phyloP scores from a whole-genome alignment of 2,888 invertebrate genomes.

The Nemoura dubitans region DNA sequence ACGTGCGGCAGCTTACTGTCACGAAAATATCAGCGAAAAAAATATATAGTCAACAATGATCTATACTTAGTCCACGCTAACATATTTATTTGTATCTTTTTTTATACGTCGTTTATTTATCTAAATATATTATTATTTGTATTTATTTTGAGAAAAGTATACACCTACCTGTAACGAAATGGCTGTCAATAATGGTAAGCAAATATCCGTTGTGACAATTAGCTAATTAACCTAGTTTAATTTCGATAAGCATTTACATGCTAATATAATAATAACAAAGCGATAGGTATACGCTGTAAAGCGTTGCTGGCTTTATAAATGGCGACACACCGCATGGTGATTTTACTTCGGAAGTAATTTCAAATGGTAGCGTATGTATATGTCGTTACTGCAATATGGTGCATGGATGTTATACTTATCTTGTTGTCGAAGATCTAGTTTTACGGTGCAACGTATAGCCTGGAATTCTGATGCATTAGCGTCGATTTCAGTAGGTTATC shows the following conservation, averaged over 20 bases:
- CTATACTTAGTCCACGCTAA: neutral
- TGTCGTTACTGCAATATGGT: neutral
- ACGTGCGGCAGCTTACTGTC: neutral
- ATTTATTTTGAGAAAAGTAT: neutral
- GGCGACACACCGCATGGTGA: no score
- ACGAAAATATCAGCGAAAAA: neutral
- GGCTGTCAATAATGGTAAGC: neutral
- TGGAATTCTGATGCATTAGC: neutral
- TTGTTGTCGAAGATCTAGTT: no score
- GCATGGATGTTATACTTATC: neutral
- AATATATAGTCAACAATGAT: neutral
- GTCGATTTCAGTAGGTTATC: neutral
- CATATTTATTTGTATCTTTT: neutral
- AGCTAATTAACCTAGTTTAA: slow-evolving; percentile 7
- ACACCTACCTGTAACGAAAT: neutral
- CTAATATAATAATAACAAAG: neutral
- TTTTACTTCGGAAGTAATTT: no score
- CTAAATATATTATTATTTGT: neutral
- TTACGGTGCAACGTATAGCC: no score
- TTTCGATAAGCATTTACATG: neutral
- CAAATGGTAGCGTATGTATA: no score
- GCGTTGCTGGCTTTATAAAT: no score
- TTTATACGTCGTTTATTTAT: neutral
- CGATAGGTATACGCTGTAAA: no score
- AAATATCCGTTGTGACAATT: neutral